These are phyloP conservation scores for Drosophila lacicola DNA, from an alignment of 2,888 invertebrate genomes.

Conservation along the genomic window DNA sequence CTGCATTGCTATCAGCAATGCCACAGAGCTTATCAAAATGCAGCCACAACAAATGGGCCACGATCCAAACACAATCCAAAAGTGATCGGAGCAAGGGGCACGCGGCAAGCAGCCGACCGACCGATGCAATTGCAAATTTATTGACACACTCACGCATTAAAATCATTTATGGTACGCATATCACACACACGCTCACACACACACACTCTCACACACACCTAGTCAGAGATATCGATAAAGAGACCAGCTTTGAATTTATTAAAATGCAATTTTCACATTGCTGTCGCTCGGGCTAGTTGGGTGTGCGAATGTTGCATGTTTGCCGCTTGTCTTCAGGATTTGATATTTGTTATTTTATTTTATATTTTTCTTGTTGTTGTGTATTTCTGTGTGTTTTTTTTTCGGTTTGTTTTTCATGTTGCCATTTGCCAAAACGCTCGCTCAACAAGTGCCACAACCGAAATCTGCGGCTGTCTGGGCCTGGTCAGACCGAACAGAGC, in stretches of 20 bases:
- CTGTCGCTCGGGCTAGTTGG: conserved; percentile 38
- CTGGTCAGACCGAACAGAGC: conserved; percentile 39
- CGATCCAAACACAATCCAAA: conserved; percentile 14
- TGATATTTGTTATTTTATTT: conserved; percentile 32
- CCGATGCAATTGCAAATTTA: conserved; percentile 65
- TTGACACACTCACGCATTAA: conserved; percentile 76
- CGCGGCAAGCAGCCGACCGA: background rate
- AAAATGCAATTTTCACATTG: conserved; percentile 78
- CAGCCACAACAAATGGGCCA: conserved; percentile 43
- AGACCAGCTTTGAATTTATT: conserved; percentile 72
- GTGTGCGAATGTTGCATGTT: conserved; percentile 65
- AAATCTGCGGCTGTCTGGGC: conserved; percentile 27
- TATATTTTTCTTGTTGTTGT: conserved; percentile 7
- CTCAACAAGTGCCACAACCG: conserved; percentile 62
- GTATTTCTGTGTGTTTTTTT: conserved; percentile 27
- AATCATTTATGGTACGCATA: conserved; percentile 75
- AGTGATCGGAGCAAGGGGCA: conserved; percentile 3
- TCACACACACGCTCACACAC: conserved; percentile 39
- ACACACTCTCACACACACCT: conserved; percentile 17
- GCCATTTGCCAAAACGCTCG: conserved; percentile 70
- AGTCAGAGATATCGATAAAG: conserved; percentile 65
- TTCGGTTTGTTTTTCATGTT: conserved; percentile 58
- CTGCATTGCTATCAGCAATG: conserved; percentile 33
- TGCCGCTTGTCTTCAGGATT: conserved; percentile 60
- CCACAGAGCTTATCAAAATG: conserved; percentile 41